phyloP scores from a whole-genome alignment of 2,113 vertebrate species.

The Regulus satrapa region DNA sequence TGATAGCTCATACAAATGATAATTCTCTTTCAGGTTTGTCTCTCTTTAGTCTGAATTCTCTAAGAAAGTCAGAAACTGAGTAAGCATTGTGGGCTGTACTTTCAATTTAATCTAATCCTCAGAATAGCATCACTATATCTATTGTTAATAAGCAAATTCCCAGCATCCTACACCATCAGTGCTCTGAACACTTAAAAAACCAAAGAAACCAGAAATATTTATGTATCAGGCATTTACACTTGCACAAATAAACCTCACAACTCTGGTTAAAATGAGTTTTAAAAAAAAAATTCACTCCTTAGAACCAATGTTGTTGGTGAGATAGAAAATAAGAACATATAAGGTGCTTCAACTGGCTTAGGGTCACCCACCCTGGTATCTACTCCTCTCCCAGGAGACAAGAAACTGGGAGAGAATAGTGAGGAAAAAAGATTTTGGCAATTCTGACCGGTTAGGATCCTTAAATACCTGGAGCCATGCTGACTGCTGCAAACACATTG shows the following conservation, averaged over 20 bases:
- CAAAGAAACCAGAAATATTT: not conserved
- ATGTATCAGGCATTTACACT: not conserved
- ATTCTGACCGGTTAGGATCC: not conserved
- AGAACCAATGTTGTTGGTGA: not conserved
- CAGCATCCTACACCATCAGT: not conserved
- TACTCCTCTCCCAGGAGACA: not conserved
- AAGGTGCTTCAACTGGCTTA: not conserved
- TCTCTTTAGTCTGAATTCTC: not conserved
- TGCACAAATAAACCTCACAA: not conserved
- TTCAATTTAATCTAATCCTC: not conserved
- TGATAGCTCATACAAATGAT: not conserved
- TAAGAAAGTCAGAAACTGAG: not conserved
- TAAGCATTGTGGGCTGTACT: not conserved
- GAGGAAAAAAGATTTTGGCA: not conserved
- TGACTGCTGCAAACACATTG: not conserved
- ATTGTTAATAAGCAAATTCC: not conserved
- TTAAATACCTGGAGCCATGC: not conserved
- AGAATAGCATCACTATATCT: not conserved
- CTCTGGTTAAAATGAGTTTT: not conserved
- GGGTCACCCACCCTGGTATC: not conserved
- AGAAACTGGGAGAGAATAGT: not conserved
- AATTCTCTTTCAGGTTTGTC: not conserved
- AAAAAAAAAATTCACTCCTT: not conserved
- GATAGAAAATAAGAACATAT: not conserved
- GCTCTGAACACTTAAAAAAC: not conserved